A percentile compares a stretch with the other conserved stretches of the same genome.
Conservation (phyloP, 2,797 vertebrate species). For the Sebastes cheni region DNA sequence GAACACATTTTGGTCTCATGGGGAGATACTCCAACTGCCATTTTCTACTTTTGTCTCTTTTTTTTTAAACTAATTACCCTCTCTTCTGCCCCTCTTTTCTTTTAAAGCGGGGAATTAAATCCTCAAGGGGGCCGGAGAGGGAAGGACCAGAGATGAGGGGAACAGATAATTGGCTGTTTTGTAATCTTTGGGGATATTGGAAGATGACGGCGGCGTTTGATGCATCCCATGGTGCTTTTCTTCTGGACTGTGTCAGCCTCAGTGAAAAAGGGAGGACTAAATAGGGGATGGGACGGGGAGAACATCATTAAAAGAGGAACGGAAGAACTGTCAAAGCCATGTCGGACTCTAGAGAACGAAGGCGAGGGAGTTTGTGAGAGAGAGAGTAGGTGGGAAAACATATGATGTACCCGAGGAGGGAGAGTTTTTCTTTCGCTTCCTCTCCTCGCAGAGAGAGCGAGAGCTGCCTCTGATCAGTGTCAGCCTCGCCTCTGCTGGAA, state of each 20-base stretch:
- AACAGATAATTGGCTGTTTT: conserved; percentile 44
- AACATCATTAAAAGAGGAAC: conserved; percentile 56
- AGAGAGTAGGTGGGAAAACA: background rate
- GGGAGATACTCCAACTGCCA: conserved; percentile 58
- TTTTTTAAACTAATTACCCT: conserved; percentile 31
- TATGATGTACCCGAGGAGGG: background rate
- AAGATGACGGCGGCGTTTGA: conserved; percentile 54
- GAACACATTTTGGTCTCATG: conserved; percentile 28
- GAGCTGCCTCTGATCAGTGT: conserved; percentile 65
- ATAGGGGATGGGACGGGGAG: conserved; percentile 3
- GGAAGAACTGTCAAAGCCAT: conserved; percentile 68
- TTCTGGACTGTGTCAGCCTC: conserved; percentile 66
- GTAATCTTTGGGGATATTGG: conserved; percentile 46
- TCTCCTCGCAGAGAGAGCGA: conserved; percentile 34
- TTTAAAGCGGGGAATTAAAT: conserved; percentile 36
- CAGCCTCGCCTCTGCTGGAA: conserved; percentile 57
- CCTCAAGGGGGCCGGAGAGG: conserved; percentile 16
- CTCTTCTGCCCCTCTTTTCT: conserved; percentile 31
- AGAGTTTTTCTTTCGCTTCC: conserved; percentile 26
- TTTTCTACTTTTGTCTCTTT: conserved; percentile 60
- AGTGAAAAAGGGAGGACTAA: conserved; percentile 15
- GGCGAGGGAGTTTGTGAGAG: background rate
- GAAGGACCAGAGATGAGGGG: background rate
- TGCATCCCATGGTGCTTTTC: conserved; percentile 71
- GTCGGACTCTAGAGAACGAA: conserved; percentile 41